Conservation (phyloP, 2,888 invertebrate species). For the Chymomyza caudatula region DNA sequence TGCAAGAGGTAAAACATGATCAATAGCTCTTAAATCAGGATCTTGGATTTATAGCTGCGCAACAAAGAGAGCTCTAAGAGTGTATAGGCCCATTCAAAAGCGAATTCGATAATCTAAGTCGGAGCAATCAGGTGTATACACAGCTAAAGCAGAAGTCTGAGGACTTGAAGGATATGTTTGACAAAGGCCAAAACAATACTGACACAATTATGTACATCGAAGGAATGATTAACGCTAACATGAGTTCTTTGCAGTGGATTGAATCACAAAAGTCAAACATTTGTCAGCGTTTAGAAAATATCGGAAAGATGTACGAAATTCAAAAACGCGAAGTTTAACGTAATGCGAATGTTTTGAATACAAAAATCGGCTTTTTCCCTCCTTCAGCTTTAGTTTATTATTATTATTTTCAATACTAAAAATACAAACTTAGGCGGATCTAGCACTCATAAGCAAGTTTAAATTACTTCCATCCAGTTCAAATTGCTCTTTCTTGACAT, state of each 20-base stretch:
- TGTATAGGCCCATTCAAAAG: slow-evolving; percentile 91
- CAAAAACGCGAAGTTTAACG: slow-evolving; percentile 86
- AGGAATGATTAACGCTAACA: slow-evolving; percentile 95
- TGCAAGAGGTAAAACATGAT: slow-evolving; percentile 92
- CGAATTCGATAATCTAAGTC: slow-evolving; percentile 83
- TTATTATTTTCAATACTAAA: too few species aligned
- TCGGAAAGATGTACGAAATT: slow-evolving; percentile 88
- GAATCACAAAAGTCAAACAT: slow-evolving; percentile 90
- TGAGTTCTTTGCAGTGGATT: slow-evolving; percentile 97
- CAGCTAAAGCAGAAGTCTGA: slow-evolving; percentile 96
- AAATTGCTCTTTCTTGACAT: too few species aligned
- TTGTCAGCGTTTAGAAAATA: slow-evolving; percentile 88
- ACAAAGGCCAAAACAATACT: slow-evolving; percentile 88
- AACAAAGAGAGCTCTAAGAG: slow-evolving; percentile 95
- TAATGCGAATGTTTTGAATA: too few species aligned
- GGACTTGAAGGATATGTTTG: slow-evolving; percentile 95
- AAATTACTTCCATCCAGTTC: too few species aligned
- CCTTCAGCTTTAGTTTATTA: too few species aligned
- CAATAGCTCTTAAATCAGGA: slow-evolving; percentile 94
- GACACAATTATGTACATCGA: slow-evolving; percentile 96
- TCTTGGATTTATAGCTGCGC: slow-evolving; percentile 93
- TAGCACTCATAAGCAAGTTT: too few species aligned
- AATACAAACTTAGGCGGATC: too few species aligned
- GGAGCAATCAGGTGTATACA: slow-evolving; percentile 92
- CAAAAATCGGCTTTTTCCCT: too few species aligned